These are phyloP conservation scores for Schizothorax lantsangensis DNA, from an alignment of 2,797 vertebrate genomes.

Conservation along the genomic window DNA sequence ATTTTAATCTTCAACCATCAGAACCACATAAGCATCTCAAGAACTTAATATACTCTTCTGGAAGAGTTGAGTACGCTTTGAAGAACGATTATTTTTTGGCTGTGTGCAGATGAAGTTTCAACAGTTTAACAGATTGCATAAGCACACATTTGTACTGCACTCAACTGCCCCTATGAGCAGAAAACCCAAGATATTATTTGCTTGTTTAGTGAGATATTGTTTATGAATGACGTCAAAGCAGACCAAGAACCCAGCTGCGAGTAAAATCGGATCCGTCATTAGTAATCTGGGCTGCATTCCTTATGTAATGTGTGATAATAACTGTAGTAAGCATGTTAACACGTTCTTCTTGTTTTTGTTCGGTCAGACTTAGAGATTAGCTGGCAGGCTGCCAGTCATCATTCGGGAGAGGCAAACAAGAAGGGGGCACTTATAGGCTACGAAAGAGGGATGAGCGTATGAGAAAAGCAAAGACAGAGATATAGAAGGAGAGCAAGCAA, in stretches of 20 bases:
- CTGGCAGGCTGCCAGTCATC: slow-evolving; percentile 23
- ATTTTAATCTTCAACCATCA: background rate
- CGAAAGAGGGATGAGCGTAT: slow-evolving; percentile 53
- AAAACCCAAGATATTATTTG: slow-evolving; percentile 8
- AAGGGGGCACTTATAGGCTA: background rate
- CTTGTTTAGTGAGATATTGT: slow-evolving; percentile 18
- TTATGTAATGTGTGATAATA: background rate
- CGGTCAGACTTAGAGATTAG: background rate
- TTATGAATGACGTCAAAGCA: slow-evolving; percentile 24
- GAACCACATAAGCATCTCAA: background rate
- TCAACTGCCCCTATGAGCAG: background rate
- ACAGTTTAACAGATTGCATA: background rate
- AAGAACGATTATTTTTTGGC: background rate
- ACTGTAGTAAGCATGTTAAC: background rate
- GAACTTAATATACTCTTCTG: background rate
- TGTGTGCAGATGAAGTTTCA: background rate
- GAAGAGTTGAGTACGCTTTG: background rate
- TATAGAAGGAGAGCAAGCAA: slow-evolving; percentile 38
- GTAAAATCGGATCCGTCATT: slow-evolving; percentile 6
- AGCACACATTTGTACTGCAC: background rate
- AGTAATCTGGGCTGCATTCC: slow-evolving; percentile 15
- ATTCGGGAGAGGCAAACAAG: background rate
- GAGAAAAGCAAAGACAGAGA: slow-evolving; percentile 77
- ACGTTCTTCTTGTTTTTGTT: background rate
- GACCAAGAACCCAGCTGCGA: slow-evolving; percentile 2